Percentiles rank a stretch among this genome's conserved stretches.
Evolutionary conservation across 2,888 invertebrate species (phyloP).

Genomic region (Sphaeridia pumilis): DNA sequence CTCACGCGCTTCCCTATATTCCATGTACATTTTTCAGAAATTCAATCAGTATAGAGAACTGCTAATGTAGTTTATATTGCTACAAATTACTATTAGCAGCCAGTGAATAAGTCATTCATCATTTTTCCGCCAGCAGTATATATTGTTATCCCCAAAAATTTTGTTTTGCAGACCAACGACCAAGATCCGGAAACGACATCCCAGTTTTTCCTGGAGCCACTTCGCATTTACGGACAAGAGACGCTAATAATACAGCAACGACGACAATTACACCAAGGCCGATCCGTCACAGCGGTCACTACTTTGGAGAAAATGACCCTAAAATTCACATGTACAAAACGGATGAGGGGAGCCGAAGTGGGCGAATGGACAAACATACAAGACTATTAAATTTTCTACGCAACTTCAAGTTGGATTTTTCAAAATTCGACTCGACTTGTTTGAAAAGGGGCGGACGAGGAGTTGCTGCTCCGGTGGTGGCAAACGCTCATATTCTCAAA

Average conservation of each 20-base stretch:
- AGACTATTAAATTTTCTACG: slow-evolving; percentile 35
- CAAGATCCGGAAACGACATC: slow-evolving; percentile 34
- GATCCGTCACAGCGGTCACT: slow-evolving; percentile 19
- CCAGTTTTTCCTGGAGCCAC: slow-evolving; percentile 31
- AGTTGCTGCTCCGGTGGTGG: slow-evolving; percentile 32
- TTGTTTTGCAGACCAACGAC: slow-evolving; percentile 14
- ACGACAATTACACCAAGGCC: slow-evolving; percentile 14
- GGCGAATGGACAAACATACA: no score
- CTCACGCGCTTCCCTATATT: no score
- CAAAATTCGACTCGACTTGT: slow-evolving; percentile 36
- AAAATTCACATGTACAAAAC: no score
- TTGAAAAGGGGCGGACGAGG: slow-evolving; percentile 33
- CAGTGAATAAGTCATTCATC: no score
- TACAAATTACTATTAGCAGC: no score
- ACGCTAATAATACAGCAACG: no score
- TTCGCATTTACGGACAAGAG: no score
- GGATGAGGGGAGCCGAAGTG: slow-evolving; percentile 13
- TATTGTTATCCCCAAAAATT: no score
- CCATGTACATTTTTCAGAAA: no score
- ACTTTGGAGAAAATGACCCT: slow-evolving; percentile 15
- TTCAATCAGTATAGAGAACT: no score
- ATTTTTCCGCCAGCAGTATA: no score
- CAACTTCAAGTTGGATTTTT: slow-evolving; percentile 36
- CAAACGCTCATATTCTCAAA: slow-evolving; percentile 32
- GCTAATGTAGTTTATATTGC: no score